Evolutionary conservation across 1,140 invertebrate genomes (phyloP), one percentile per base, ranked within the genome.

Genomic region (Scaptomyza montana): DNA sequence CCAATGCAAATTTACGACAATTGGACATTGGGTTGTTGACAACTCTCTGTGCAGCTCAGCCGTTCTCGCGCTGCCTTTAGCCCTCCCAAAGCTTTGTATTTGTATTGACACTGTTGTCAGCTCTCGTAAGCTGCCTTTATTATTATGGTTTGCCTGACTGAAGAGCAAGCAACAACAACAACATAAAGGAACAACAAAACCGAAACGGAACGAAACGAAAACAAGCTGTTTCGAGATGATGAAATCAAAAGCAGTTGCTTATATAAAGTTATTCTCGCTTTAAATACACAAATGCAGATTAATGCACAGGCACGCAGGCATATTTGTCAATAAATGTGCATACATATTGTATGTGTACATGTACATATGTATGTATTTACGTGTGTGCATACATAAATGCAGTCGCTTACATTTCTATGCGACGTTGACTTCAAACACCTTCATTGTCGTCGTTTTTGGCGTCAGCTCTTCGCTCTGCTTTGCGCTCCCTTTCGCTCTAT

Each of bases 91-190:
- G 41, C 13, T 41, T 53, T 62, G 57, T 63, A 49, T 70, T 63
- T 74, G 67, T 82, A 89, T 87, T 89, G 84, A 87, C 82, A 87
- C 68, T 76, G 81, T 68, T 87, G 82, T 87, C 82, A 89, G 74
- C 82, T 67, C 68, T 70, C 77, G 77, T 87, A 87, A 89, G 81
- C 79, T 87, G 84, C 65, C 74, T 82, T 86, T 86, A 78, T 86
- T 89, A 86, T 74, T 68, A 68, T 28, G 45, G 33, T 71, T 68
- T 76, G 80, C 60, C 69, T 51, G 74, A 54, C 10, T 43, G 39
- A 54, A 55, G 51, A 39, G 49, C 50, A 36, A 12, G 36, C 3
- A 28, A 45, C 5, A 4, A 50, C 30, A 39, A 5, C 4, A 21
- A 41, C 19, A 28, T 19, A 45, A 36, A 46, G 33, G 33, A 39